Base-by-base conservation (phyloP, 2,797 vertebrate species). In the Microctenopoma stevenorrisi region DNA sequence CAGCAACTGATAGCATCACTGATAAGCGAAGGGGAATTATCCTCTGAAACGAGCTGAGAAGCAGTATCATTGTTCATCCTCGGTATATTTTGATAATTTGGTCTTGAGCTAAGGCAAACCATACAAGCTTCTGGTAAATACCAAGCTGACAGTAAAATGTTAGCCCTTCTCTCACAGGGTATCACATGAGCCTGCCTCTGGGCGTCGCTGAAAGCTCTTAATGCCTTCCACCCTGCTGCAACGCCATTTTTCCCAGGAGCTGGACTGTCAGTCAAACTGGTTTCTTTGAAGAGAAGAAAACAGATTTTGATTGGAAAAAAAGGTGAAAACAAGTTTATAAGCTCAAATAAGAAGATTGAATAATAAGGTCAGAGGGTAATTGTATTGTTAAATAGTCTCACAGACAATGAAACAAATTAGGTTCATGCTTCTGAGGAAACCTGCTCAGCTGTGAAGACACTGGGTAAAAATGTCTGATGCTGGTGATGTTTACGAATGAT, bases 131-230 rank as follows among this genome's bases (percentile, higher is more conserved):
- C 81, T 89, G 86, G 76, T 88, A 86, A 90, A 91, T 90, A 88
- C 83, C 83, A 56, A 47, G 70, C 79, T 64, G 84, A 85, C 86
- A 89, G 86, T 86, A 89, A 89, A 86, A 86, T 83, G 79, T 88
- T 78, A 86, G 78, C 82, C 76, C 61, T 51, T 77, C 69, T 87
- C 78, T 87, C 79, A 73, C 49, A 61, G 85, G 76, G 81, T 85
- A 84, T 90, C 86, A 80, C 66, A 80, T 85, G 87, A 90, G 77
- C 78, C 71, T 67, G 79, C 78, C 90, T 77, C 44, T 0, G 78
- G 88, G 90, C 85, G 47, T 84, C 55, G 42, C 83, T 79, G 18
- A 86, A 87, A 90, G 88, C 89, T 72, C 81, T 84, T 93, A 91
- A 93, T 88, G 65, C 89, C 68, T 67, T 78, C 82, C 73, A 76